Percentiles rank a stretch among this genome's conserved stretches.
Conservation (phyloP, 2,888 invertebrate species). For the Onthophagus sagittarius region DNA sequence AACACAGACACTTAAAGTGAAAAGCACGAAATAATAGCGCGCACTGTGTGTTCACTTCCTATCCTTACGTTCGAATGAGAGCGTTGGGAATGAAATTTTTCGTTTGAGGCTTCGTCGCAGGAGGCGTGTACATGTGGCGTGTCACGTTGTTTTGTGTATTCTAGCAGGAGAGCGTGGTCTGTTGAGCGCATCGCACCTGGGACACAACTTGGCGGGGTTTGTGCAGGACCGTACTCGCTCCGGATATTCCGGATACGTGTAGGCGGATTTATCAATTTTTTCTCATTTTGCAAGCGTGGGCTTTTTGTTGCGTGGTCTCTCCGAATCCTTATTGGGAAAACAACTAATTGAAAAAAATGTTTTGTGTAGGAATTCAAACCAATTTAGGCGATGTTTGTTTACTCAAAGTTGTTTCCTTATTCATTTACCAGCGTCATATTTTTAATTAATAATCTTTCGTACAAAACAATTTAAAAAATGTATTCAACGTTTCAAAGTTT, state of each 20-base stretch:
- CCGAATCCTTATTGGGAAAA: background rate
- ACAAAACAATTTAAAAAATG: too few relatives aligned
- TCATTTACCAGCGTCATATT: background rate
- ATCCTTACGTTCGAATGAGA: background rate
- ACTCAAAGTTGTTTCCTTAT: background rate
- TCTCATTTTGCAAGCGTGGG: background rate
- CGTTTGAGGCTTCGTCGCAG: background rate
- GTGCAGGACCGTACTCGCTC: slow-evolving; percentile 3
- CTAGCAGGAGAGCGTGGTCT: slow-evolving; percentile 4
- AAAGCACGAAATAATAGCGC: background rate
- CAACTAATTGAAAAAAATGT: background rate
- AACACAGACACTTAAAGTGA: background rate
- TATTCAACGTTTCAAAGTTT: too few relatives aligned
- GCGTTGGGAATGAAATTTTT: background rate
- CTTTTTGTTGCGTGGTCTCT: background rate
- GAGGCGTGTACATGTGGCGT: slow-evolving; percentile 17
- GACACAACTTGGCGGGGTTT: slow-evolving; percentile 8
- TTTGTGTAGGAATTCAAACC: background rate
- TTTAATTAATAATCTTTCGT: too few relatives aligned
- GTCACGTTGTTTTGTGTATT: slow-evolving; percentile 24
- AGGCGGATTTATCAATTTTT: background rate
- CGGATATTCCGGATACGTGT: background rate
- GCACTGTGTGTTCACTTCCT: slow-evolving; percentile 4
- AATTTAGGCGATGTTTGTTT: background rate
- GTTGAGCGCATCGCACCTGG: slow-evolving; percentile 16